Conservation (phyloP, 2,888 invertebrate genomes). For the Neria commutata region DNA sequence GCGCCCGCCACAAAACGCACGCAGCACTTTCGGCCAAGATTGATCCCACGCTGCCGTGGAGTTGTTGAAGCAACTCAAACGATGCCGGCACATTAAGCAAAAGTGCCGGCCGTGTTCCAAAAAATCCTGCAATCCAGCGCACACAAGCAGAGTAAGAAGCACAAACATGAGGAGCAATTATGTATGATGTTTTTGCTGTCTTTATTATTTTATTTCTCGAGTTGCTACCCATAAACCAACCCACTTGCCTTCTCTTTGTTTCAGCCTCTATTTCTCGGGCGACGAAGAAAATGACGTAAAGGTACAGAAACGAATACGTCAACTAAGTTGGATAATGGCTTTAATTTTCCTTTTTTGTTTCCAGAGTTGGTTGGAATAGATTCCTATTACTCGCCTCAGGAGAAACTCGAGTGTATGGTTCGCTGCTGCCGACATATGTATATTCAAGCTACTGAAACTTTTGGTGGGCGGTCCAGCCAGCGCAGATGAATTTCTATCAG, state of each 20-base stretch:
- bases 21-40: constrained; percentile 50
- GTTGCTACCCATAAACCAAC: neutral
- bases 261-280: constrained; percentile 85
- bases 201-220: neutral
- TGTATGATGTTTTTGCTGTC: constrained; percentile 1
- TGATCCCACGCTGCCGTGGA: constrained; percentile 52
- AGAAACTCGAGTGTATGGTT: constrained; percentile 90
- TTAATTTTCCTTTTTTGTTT: constrained; percentile 22
- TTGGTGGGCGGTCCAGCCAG: constrained; percentile 81
- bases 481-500: constrained; percentile 97
- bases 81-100: constrained; percentile 37
- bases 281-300: constrained; percentile 94
- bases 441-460: constrained; percentile 81
- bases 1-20: constrained; percentile 36
- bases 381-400: constrained; percentile 90
- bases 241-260: neutral
- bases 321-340: constrained; percentile 88
- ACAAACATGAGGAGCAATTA: constrained; percentile 11
- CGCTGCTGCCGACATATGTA: constrained; percentile 89
- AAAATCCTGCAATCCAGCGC: constrained; percentile 49
- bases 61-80: constrained; percentile 10
- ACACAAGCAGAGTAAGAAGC: constrained; percentile 31
- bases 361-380: constrained; percentile 92
- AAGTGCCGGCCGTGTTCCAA: constrained; percentile 57
- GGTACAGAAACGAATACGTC: constrained; percentile 92